A percentile compares a stretch with the other conserved stretches of the same genome.
These are phyloP conservation scores for Eumacrocentrus americanus DNA, from an alignment of 2,888 invertebrate genomes.

Conservation along the genomic window DNA sequence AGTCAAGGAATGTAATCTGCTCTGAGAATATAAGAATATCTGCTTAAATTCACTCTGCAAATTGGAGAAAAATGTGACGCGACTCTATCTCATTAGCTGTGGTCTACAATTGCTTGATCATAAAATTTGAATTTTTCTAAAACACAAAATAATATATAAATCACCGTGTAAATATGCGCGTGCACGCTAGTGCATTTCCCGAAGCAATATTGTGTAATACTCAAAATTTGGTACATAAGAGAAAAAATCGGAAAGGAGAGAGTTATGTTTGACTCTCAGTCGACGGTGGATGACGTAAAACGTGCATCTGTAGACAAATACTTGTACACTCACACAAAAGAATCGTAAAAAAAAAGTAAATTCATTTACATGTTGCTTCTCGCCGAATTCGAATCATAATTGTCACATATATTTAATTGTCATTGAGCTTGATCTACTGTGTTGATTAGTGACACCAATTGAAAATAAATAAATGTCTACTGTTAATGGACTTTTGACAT, in stretches of 20 bases:
- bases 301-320: no score
- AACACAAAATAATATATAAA: no score
- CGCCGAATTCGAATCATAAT: not conserved
- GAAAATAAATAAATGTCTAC: not conserved
- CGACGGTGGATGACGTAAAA: no score
- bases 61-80: no score
- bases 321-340: not conserved
- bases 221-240: not conserved
- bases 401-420: slow-evolving; percentile 14
- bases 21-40: no score
- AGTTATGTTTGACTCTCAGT: not conserved
- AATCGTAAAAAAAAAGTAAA: not conserved
- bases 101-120: not conserved
- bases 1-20: no score
- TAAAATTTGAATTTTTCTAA: not conserved
- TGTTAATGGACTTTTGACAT: not conserved
- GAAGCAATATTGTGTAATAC: slow-evolving; percentile 19
- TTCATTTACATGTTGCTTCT: slow-evolving; percentile 10
- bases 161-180: slow-evolving; percentile 13
- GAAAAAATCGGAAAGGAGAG: not conserved
- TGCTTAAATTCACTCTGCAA: no score
- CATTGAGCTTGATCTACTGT: slow-evolving; percentile 2
- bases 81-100: no score
- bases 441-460: not conserved
- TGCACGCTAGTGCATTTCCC: slow-evolving; percentile 8